Conservation (phyloP, 2,113 vertebrate species). For the Limnothrissa miodon region DNA sequence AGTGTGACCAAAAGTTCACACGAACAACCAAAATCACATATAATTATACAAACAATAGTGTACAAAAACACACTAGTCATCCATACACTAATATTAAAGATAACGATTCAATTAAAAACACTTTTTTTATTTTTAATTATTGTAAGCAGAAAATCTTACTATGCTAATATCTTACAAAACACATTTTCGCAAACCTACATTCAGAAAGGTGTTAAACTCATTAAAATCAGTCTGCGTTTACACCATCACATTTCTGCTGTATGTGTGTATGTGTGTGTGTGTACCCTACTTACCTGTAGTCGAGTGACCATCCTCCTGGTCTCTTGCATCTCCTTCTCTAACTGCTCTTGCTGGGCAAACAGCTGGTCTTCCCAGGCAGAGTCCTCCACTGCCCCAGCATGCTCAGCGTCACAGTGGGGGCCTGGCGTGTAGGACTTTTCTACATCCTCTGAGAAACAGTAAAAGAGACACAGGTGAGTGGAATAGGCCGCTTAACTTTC, state of each 20-base stretch:
- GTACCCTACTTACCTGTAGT: conserved; percentile 77
- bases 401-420: conserved; percentile 64
- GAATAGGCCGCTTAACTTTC: neutral
- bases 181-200: no score
- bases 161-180: no score
- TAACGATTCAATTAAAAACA: no score
- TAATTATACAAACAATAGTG: no score
- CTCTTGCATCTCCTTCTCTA: conserved; percentile 97
- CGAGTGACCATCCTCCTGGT: conserved; percentile 95
- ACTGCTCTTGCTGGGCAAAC: conserved; percentile 89
- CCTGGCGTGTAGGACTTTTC: conserved; percentile 62
- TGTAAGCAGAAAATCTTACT: no score
- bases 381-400: conserved; percentile 70
- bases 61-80: no score
- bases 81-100: no score
- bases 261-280: conserved; percentile 10
- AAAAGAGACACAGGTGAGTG: neutral
- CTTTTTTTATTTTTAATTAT: no score
- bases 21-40: no score
- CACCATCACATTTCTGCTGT: neutral
- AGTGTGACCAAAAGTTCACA: no score
- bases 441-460: conserved; percentile 43
- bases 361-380: conserved; percentile 94
- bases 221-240: no score
- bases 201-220: no score